A percentile compares a stretch with the other conserved stretches of the same genome.
Evolutionary conservation across 2,888 invertebrate genomes (phyloP).

Genomic region (Ethmia dodecea): DNA sequence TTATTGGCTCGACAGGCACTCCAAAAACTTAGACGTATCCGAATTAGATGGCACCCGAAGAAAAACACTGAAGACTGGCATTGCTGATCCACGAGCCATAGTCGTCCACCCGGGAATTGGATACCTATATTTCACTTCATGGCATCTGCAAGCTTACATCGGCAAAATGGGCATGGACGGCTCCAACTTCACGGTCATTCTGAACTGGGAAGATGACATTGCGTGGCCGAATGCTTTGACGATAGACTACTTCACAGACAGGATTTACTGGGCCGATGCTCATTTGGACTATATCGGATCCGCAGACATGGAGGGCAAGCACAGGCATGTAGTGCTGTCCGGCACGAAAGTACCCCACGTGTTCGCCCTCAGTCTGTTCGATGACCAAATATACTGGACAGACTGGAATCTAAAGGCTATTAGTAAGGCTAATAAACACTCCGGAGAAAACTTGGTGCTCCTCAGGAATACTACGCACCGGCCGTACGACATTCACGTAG

Average conservation of each 20-base stretch:
- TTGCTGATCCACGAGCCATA: constrained; percentile 95
- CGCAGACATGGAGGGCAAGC: constrained; percentile 93
- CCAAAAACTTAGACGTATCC: constrained; percentile 96
- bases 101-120: constrained; percentile 97
- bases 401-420: constrained; percentile 99
- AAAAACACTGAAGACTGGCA: constrained; percentile 91
- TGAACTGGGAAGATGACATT: constrained; percentile 95
- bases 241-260: constrained; percentile 96
- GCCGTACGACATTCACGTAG: constrained; percentile 95
- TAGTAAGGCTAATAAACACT: constrained; percentile 94
- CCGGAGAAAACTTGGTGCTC: constrained; percentile 84
- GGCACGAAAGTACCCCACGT: constrained; percentile 94
- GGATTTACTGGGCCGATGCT: constrained; percentile 98
- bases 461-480: constrained; percentile 95
- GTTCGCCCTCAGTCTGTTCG: constrained; percentile 95
- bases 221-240: constrained; percentile 99
- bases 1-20: constrained; percentile 97
- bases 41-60: constrained; percentile 95
- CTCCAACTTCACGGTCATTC: constrained; percentile 89
- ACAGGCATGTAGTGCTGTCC: constrained; percentile 88
- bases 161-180: constrained; percentile 99
- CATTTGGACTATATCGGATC: constrained; percentile 98
- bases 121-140: constrained; percentile 96
- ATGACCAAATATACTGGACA: constrained; percentile 96
- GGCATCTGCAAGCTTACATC: constrained; percentile 97